Base-by-base conservation (phyloP, 2,888 invertebrate species). In the Melinaea menophilus region DNA sequence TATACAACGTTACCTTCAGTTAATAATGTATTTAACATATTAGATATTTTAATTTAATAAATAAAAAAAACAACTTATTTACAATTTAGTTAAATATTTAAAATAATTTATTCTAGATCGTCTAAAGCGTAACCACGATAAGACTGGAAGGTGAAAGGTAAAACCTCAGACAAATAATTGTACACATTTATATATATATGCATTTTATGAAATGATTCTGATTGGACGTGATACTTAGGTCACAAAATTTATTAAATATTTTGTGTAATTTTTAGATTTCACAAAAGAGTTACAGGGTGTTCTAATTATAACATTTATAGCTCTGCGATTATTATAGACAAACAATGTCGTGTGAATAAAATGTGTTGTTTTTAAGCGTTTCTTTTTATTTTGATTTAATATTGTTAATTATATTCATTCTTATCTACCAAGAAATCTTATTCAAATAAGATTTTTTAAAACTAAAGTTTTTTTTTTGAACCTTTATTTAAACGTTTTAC, bases 1-100 rank as follows among this genome's bases (percentile, higher is more conserved):
- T 64, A 72, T 75, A 77, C 73, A 74, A 74, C 31, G 51, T 51
- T 51, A 51, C 51, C 7, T 51, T 31, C 31, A 31, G 51, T 9
- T 51, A 31, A 51, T 51, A 51, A 48, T 48, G 48, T 51, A 51
- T 51, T 51, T 51, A 51, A 31, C 1, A 9, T 31, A 9, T n/a
- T 31, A 31, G 22, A 5, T 51, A 51, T 31, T 31, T 48, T 48
- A 48, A n/a, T 48, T 22, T 51, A 51, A 31, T 5, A 9, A 41
- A 41, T 41, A 41, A 41, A 9, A 3, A 2, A 41, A 41, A 41
- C 9, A 9, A 51, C 31, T 3, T 48, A 51, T 51, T 51, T 51
- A 31, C 3, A 51, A 51, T 51, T 51, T 51, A 51, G 51, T 9
- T 51, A 1, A 11, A 22, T 51, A 51, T 51, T 51, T 51, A 31